These are phyloP conservation scores for Anomalospiza imberbis DNA, from an alignment of 2,797 vertebrate species.

Conservation along the genomic window DNA sequence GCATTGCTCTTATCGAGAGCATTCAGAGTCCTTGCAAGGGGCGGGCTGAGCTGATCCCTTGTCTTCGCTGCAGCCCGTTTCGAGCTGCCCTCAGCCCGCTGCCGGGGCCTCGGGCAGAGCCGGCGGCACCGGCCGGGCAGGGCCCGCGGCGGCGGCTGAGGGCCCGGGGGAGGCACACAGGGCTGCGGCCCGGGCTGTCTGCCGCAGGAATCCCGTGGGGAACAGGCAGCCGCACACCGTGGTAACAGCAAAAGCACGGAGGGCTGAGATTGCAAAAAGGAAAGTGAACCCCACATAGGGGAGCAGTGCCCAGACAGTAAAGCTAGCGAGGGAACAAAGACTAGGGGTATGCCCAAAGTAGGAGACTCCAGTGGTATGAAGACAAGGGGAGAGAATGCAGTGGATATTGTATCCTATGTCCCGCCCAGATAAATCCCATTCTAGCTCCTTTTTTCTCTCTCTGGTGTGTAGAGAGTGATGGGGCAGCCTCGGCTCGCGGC, in stretches of 20 bases:
- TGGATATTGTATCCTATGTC: neutral
- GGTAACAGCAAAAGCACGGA: rapidly evolving
- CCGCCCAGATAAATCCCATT: neutral
- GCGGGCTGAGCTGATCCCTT: rapidly evolving
- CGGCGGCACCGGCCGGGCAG: neutral
- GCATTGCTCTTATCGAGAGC: neutral
- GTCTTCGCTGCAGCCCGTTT: neutral
- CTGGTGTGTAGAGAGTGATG: rapidly evolving
- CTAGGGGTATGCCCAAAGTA: rapidly evolving
- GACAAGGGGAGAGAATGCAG: neutral
- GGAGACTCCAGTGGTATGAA: neutral
- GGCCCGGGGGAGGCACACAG: no score
- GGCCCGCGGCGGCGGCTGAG: neutral
- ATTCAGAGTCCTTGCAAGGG: neutral
- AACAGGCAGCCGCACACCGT: rapidly evolving
- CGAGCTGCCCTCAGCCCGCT: no score
- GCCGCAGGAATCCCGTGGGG: no score
- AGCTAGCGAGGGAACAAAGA: neutral
- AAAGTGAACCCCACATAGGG: neutral
- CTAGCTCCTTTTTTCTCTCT: neutral
- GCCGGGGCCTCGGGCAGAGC: rapidly evolving
- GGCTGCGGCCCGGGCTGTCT: rapidly evolving
- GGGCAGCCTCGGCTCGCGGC: neutral
- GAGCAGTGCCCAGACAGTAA: neutral
- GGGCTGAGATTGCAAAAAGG: neutral